phyloP scores from a whole-genome alignment of 64 coral and sea anemone genomes.

The Trachythela sp. region DNA sequence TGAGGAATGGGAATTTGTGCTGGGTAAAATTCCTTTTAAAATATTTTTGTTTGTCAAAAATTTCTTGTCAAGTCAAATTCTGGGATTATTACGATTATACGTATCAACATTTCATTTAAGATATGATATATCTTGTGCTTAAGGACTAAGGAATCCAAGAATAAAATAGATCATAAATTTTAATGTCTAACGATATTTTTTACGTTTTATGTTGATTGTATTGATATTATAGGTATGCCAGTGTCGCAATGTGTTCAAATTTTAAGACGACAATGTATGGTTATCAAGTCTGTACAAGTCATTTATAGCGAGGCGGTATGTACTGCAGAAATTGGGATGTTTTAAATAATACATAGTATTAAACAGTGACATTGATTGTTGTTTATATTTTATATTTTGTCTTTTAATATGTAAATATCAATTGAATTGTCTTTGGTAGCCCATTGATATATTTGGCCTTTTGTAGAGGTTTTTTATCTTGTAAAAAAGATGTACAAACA shows the following conservation, averaged over 20 bases:
- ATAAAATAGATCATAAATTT: too few species aligned
- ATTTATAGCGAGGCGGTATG: conserved; percentile 99
- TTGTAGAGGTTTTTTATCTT: too few species aligned
- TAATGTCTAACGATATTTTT: neutral
- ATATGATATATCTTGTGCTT: neutral
- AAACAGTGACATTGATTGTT: conserved; percentile 1
- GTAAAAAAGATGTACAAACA: too few species aligned
- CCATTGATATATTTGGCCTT: too few species aligned
- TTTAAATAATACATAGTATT: too few species aligned
- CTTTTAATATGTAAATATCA: too few species aligned
- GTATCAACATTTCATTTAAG: neutral
- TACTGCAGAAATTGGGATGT: neutral
- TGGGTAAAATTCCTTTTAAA: conserved; percentile 45
- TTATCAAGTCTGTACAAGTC: conserved; percentile 87
- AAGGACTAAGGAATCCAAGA: too few species aligned
- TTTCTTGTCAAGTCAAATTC: neutral
- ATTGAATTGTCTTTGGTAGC: too few species aligned
- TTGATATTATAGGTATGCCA: conserved; percentile 70
- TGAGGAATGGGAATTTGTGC: conserved; percentile 98
- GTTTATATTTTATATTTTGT: too few species aligned
- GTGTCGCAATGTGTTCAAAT: conserved; percentile 95
- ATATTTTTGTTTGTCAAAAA: neutral
- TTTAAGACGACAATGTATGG: conserved; percentile 78
- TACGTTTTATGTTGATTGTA: neutral
- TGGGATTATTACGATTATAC: neutral